Evolutionary conservation across 1,140 invertebrate species (phyloP).

Genomic region (Geopemphigus sp.): DNA sequence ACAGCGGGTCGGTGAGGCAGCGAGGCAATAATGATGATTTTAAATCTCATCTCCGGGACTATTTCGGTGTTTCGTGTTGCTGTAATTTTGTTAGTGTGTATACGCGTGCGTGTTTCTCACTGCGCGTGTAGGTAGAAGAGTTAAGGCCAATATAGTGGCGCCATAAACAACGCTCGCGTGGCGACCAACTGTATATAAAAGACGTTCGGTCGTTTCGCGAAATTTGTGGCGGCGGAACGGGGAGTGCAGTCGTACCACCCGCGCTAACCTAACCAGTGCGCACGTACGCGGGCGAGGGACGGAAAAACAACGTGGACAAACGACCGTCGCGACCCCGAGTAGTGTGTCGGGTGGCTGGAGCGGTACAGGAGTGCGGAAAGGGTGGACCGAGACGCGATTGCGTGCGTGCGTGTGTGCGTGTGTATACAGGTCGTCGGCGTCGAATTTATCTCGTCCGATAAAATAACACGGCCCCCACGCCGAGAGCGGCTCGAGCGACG

Average conservation of each 20-base stretch:
- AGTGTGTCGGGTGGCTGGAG: too few relatives aligned
- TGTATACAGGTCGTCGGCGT: not conserved
- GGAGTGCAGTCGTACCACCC: too few relatives aligned
- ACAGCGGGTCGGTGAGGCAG: not conserved
- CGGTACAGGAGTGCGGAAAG: not conserved
- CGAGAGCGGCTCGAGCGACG: not conserved
- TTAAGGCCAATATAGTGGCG: slow-evolving; percentile 27
- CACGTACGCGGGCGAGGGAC: too few relatives aligned
- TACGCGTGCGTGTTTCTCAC: not conserved
- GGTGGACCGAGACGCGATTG: not conserved
- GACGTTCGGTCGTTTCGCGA: not conserved
- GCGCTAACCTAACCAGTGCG: too few relatives aligned
- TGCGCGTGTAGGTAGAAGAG: not conserved
- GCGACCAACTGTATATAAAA: slow-evolving; percentile 1
- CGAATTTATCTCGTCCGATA: not conserved
- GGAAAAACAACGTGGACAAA: too few relatives aligned
- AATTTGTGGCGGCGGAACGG: not conserved
- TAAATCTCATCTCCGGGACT: slow-evolving; percentile 7
- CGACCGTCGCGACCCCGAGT: too few relatives aligned
- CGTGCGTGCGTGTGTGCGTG: not conserved
- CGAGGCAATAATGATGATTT: slow-evolving; percentile 31
- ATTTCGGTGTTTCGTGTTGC: not conserved
- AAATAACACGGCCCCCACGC: not conserved
- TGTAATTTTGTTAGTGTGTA: not conserved
- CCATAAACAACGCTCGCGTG: slow-evolving; percentile 7